Percentiles rank a stretch among this genome's conserved stretches.
Evolutionary conservation across 1,140 invertebrate genomes (phyloP).

Genomic region (Dreissena polymorpha): DNA sequence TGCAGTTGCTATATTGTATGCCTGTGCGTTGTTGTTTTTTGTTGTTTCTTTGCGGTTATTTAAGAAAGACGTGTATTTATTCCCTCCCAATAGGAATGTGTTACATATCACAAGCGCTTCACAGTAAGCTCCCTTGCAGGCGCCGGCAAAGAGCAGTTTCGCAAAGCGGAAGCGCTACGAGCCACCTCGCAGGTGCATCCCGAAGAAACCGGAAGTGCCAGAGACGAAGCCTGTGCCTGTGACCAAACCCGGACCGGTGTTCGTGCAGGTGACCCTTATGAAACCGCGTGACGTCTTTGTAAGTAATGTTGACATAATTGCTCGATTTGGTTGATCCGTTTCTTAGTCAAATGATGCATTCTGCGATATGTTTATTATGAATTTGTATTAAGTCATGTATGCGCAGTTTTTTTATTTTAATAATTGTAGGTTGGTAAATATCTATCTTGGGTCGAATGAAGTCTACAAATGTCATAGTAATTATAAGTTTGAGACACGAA

Average conservation of each 20-base stretch:
- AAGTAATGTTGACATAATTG: conserved; percentile 49
- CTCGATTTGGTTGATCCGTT: neutral
- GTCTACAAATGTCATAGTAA: no score
- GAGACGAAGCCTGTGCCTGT: neutral
- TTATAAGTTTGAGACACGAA: no score
- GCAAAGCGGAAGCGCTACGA: conserved; percentile 25
- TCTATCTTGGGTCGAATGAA: no score
- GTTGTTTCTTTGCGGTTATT: no score
- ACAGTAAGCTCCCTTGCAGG: no score
- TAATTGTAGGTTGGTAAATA: no score
- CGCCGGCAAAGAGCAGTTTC: conserved; percentile 41
- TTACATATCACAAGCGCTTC: no score
- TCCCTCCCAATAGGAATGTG: no score
- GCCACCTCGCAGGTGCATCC: conserved; percentile 7
- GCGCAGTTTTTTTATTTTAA: no score
- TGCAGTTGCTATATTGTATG: no score
- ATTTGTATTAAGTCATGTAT: neutral
- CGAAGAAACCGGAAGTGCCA: conserved; percentile 1
- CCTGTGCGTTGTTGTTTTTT: no score
- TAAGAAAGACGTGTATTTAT: no score
- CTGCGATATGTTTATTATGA: neutral
- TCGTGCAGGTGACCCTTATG: conserved; percentile 67
- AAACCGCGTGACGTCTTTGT: conserved; percentile 75
- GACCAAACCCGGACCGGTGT: conserved; percentile 60
- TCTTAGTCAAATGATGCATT: neutral